Base-by-base conservation (phyloP, 2,888 invertebrate genomes). In the Lasius platythorax region DNA sequence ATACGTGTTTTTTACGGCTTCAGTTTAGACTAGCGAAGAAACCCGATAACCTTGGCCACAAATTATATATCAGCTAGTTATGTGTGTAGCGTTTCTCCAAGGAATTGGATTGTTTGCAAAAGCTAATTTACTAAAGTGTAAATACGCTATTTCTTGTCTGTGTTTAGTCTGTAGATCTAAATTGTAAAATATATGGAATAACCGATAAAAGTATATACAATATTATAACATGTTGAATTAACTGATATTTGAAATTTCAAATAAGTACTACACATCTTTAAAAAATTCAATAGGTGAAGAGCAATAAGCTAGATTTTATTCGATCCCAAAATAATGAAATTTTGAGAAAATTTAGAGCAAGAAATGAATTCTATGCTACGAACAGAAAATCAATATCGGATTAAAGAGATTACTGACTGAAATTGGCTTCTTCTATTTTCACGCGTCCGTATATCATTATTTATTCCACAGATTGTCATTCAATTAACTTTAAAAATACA, bases 31-130 rank as follows among this genome's bases (percentile, higher is more conserved):
- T 89, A 87, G 89, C 85, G 70, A 78, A 73, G 93, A 92, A 93
- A 93, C 91, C 91, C 85, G 91, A 93, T 93, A 93, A 91, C 86
- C 90, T 91, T 91, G 88, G 89, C 87, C 88, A 23, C 88, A 87
- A 75, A 78, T 53, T 68, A 81, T 78, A 81, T 63, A 76, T 83
- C 74, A 75, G 78, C 40, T 78, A 33, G 63, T 67, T 56, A 43
- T 11, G 82, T 28, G 82, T 28, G 46, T 67, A 63, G 46, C 58
- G n/a, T 23, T 68, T 58, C 23, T 23, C 23, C 9, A 30, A 30
- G 23, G 0, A 78, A 78, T 46, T 46, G 70, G 43, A 61, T 79
- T 58, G 11, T 15, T 58, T 23, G 40, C 46, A 15, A 58, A 58
- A 70, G 23, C 33, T 70, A 23, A 58, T 61, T 79, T 68, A 2